These are phyloP conservation scores for Lasaia peninsularis DNA, from an alignment of 1,140 invertebrate species.

Conservation along the genomic window DNA sequence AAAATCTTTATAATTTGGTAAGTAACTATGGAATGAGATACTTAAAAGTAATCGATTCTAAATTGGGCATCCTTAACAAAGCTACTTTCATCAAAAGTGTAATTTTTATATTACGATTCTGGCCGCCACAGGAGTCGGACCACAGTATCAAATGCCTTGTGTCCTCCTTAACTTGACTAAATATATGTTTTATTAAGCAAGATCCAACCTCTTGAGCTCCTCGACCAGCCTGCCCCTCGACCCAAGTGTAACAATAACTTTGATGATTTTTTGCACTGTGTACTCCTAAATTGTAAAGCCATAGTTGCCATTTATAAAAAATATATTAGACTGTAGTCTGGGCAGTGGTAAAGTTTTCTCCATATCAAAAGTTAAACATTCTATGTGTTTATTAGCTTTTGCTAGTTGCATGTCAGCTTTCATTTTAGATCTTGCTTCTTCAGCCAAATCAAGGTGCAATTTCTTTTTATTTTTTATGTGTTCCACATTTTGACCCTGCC, in stretches of 20 bases:
- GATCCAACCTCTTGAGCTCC: background rate
- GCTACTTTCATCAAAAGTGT: background rate
- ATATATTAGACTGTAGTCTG: background rate
- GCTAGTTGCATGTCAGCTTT: background rate
- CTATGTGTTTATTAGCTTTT: background rate
- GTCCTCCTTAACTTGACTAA: background rate
- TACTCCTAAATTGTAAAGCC: background rate
- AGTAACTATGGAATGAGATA: background rate
- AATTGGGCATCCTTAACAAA: background rate
- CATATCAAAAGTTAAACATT: background rate
- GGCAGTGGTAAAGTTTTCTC: constrained; percentile 1
- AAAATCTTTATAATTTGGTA: background rate
- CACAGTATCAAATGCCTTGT: background rate
- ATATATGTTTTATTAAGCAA: background rate
- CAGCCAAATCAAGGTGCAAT: background rate
- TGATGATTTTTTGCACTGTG: background rate
- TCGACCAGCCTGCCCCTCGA: background rate
- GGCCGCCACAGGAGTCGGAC: background rate
- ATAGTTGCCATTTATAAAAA: constrained; percentile 1
- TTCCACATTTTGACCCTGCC: background rate
- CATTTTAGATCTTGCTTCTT: background rate
- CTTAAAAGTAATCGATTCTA: background rate
- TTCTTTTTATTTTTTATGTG: constrained; percentile 4
- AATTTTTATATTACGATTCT: constrained; percentile 7
- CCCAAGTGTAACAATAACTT: background rate